phyloP scores from a whole-genome alignment of 2,888 invertebrate species.

The Sthenelais limicola region DNA sequence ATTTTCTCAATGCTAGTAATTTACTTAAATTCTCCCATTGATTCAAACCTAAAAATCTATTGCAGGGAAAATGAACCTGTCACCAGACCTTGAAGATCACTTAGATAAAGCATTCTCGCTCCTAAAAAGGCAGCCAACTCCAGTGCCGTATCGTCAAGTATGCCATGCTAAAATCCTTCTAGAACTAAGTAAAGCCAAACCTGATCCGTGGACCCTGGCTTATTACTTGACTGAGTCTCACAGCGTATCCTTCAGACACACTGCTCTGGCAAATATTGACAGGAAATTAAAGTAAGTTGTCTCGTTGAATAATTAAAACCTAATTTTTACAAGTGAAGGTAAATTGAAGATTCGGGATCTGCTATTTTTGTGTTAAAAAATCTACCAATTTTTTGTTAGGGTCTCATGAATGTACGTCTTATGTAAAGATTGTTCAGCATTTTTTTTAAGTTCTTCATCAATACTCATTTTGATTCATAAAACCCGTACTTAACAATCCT shows the following conservation, averaged over 20 bases:
- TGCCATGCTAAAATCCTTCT: slow-evolving; percentile 3
- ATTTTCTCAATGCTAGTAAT: too few relatives aligned
- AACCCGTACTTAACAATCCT: too few relatives aligned
- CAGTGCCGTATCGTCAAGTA: slow-evolving; percentile 55
- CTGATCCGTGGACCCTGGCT: slow-evolving; percentile 52
- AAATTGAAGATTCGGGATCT: too few relatives aligned
- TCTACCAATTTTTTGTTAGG: too few relatives aligned
- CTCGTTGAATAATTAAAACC: background rate
- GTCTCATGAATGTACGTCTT: too few relatives aligned
- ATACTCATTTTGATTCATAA: too few relatives aligned
- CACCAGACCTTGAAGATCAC: background rate
- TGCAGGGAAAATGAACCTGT: background rate
- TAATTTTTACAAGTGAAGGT: background rate
- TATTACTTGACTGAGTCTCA: slow-evolving; percentile 64
- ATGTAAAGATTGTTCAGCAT: too few relatives aligned
- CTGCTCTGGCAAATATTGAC: slow-evolving; percentile 54
- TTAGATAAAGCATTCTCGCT: slow-evolving; percentile 56
- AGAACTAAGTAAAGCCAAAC: background rate
- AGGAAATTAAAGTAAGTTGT: slow-evolving; percentile 52
- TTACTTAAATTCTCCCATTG: too few relatives aligned
- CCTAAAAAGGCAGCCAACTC: slow-evolving; percentile 58
- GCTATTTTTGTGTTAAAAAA: too few relatives aligned
- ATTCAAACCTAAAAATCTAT: background rate
- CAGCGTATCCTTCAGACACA: slow-evolving; percentile 66
- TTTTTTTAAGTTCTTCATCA: too few relatives aligned